These are phyloP conservation scores for Eucriotettix oculatus DNA, from an alignment of 2,888 invertebrate species.

Conservation along the genomic window DNA sequence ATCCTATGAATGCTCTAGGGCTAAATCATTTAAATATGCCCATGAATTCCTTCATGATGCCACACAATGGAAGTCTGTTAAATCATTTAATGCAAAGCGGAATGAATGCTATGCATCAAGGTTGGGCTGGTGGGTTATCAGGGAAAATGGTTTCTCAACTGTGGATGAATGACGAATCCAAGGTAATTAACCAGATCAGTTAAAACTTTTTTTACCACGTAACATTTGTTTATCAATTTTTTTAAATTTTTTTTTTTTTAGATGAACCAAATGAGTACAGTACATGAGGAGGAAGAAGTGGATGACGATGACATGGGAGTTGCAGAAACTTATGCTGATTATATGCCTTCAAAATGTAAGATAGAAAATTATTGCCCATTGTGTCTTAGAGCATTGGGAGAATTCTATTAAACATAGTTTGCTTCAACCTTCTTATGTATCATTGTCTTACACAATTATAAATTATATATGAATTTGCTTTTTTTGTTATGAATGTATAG, in stretches of 20 bases:
- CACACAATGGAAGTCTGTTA: constrained; percentile 16
- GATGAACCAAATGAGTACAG: constrained; percentile 26
- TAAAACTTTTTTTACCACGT: too few relatives aligned
- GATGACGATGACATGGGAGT: constrained; percentile 96
- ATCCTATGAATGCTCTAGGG: constrained; percentile 23
- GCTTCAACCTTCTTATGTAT: too few relatives aligned
- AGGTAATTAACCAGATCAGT: constrained; percentile 6
- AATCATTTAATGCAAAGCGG: constrained; percentile 24
- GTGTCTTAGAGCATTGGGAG: too few relatives aligned
- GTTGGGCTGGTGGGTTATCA: constrained; percentile 23
- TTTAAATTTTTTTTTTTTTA: neutral
- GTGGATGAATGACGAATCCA: constrained; percentile 32
- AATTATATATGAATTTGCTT: too few relatives aligned
- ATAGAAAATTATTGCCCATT: constrained; percentile 4
- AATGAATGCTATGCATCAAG: constrained; percentile 18
- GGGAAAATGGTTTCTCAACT: constrained; percentile 38
- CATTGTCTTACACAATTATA: too few relatives aligned
- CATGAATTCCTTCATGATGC: constrained; percentile 24
- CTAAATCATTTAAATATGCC: constrained; percentile 26
- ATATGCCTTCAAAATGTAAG: constrained; percentile 89
- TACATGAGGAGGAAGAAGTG: constrained; percentile 46
- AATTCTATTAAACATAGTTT: too few relatives aligned
- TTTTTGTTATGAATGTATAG: too few relatives aligned
- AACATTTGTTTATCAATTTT: too few relatives aligned
- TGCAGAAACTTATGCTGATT: constrained; percentile 96